Conservation (phyloP, 2,888 invertebrate genomes). For the Cryptus armator region DNA sequence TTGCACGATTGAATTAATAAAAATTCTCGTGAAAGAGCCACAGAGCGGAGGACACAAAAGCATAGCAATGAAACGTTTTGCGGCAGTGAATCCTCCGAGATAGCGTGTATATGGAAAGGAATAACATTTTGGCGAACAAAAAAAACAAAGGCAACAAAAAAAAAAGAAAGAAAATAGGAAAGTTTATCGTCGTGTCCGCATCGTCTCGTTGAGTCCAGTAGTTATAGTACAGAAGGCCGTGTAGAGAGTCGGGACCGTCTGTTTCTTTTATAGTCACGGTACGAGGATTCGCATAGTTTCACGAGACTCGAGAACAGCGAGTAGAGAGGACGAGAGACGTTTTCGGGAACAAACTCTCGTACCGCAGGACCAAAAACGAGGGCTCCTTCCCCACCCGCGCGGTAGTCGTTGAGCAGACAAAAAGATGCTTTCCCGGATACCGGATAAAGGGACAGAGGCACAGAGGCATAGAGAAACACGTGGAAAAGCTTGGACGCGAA, state of each 20-base stretch:
- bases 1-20: constrained; percentile 17
- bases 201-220: not conserved
- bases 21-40: not conserved
- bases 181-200: not conserved
- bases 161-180: not conserved
- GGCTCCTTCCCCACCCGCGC: constrained; percentile 7
- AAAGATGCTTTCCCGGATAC: constrained; percentile 50
- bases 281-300: constrained; percentile 49
- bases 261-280: constrained; percentile 54
- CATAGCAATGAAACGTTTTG: not conserved
- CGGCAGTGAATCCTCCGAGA: constrained; percentile 1
- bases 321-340: constrained; percentile 37
- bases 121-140: constrained; percentile 4
- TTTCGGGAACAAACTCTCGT: constrained; percentile 48
- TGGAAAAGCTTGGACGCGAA: constrained; percentile 4
- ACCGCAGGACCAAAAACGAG: constrained; percentile 39
- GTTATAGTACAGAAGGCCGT: not conserved
- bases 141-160: not conserved
- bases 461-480: constrained; percentile 5
- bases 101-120: not conserved
- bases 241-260: constrained; percentile 20
- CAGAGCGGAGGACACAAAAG: not conserved
- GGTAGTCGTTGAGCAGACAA: constrained; percentile 19
- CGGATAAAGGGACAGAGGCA: not conserved
- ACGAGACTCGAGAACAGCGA: constrained; percentile 20